Evolutionary conservation across 2,113 vertebrate species (phyloP).

Genomic region (Myiozetetes cayanensis): DNA sequence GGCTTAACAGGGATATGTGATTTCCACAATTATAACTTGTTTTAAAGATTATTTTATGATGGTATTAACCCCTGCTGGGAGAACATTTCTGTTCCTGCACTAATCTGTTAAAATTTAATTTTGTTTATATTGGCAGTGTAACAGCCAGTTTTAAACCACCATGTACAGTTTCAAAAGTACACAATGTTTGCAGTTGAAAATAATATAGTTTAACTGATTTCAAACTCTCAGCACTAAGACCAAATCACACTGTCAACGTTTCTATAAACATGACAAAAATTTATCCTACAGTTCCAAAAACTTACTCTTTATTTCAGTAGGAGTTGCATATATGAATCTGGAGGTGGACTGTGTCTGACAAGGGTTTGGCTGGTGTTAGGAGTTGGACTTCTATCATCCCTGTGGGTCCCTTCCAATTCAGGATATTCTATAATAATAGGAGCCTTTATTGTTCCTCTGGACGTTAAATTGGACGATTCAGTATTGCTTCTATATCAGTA

Average conservation of each 20-base stretch:
- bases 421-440: neutral
- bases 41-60: neutral
- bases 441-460: neutral
- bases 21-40: neutral
- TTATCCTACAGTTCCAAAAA: neutral
- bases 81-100: neutral
- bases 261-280: neutral
- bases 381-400: neutral
- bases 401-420: neutral
- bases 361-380: neutral
- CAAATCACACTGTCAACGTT: neutral
- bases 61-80: neutral
- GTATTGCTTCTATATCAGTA: neutral
- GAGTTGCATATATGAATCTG: neutral
- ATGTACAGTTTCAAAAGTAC: neutral
- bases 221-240: neutral
- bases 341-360: neutral
- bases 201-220: neutral
- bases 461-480: neutral
- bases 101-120: neutral
- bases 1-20: neutral
- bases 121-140: neutral
- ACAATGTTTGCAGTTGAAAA: neutral
- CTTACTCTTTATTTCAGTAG: neutral
- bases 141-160: neutral